phyloP scores from a whole-genome alignment of 2,797 vertebrate genomes.

The Leucoraja ocellata region DNA sequence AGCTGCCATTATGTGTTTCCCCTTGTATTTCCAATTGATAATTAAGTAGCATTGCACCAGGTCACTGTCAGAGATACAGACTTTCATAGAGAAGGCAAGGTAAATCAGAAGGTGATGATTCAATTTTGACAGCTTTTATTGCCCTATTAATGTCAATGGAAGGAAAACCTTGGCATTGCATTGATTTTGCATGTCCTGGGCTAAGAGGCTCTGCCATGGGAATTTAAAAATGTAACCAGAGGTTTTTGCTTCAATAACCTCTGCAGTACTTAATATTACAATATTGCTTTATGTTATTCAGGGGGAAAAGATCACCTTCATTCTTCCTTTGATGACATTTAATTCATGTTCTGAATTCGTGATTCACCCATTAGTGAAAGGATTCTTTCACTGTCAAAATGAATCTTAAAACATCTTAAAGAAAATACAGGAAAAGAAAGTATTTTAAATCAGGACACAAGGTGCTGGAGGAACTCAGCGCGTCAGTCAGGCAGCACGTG shows the following conservation, averaged over 20 bases:
- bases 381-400: neutral
- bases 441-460: neutral
- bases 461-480: too few species aligned
- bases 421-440: neutral
- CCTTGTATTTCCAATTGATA: neutral
- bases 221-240: neutral
- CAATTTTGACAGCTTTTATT: constrained; percentile 4
- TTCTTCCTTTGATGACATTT: too few species aligned
- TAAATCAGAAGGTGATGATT: neutral
- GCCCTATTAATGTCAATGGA: neutral
- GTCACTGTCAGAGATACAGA: neutral
- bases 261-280: neutral
- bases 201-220: neutral
- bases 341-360: neutral
- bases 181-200: neutral
- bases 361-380: neutral
- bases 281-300: neutral
- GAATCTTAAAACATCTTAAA: neutral
- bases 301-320: too few species aligned
- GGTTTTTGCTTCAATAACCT: neutral
- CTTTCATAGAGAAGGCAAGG: neutral
- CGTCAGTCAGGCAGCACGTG: too few species aligned
- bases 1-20: neutral
- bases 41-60: neutral
- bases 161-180: neutral